A percentile compares a stretch with the other conserved stretches of the same genome.
Evolutionary conservation across 2,888 invertebrate species (phyloP).

Genomic region (Trichogramma evanescens): DNA sequence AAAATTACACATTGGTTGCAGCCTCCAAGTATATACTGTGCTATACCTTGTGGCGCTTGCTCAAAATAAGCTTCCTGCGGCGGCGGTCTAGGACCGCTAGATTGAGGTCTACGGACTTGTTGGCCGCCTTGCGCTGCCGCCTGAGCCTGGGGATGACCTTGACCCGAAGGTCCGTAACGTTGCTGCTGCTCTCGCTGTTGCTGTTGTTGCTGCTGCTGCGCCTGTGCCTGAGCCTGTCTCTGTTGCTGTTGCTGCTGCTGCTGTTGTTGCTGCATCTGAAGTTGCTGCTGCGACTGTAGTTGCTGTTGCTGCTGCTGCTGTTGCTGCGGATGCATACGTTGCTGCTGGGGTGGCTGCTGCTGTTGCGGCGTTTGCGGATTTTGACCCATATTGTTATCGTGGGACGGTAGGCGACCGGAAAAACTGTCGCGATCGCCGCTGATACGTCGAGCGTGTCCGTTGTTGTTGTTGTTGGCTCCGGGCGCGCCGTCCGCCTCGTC

Average conservation of each 20-base stretch:
- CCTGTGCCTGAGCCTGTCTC: slow-evolving; percentile 31
- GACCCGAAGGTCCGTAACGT: slow-evolving; percentile 1
- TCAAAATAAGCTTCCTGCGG: slow-evolving; percentile 39
- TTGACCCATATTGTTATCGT: slow-evolving; percentile 3
- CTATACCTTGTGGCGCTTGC: slow-evolving; percentile 26
- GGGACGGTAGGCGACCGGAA: too few relatives aligned
- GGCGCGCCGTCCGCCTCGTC: slow-evolving; percentile 47
- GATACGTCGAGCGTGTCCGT: neutral
- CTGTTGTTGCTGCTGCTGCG: slow-evolving; percentile 43
- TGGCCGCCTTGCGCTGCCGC: neutral
- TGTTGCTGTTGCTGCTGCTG: slow-evolving; percentile 46
- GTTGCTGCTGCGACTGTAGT: slow-evolving; percentile 11
- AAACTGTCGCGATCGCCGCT: neutral
- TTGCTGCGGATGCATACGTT: slow-evolving; percentile 14
- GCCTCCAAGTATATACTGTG: neutral
- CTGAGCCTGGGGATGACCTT: neutral
- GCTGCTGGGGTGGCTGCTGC: neutral
- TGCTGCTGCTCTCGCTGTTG: slow-evolving; percentile 28
- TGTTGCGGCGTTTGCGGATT: neutral
- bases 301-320: slow-evolving; percentile 26
- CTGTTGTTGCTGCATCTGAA: slow-evolving; percentile 45
- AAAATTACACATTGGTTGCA: too few relatives aligned
- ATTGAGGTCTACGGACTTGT: neutral
- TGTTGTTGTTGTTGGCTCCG: neutral
- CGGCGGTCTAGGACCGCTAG: slow-evolving; percentile 13